Evolutionary conservation across 2,797 vertebrate species (phyloP), one percentile per base, ranked within the genome.

Genomic region (Trematomus bernacchii): DNA sequence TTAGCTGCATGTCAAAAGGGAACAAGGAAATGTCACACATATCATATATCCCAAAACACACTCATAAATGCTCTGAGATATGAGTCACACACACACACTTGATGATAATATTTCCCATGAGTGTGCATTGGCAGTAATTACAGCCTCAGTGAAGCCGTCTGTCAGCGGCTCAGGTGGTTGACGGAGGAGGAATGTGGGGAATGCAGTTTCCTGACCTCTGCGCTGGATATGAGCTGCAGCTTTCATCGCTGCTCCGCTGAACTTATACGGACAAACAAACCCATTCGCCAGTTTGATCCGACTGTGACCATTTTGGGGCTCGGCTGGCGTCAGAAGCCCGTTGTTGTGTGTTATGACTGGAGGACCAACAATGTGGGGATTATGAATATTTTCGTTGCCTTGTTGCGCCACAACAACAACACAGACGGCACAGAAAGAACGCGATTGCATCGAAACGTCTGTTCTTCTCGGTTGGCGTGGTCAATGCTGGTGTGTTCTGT

Each of bases 331-430:
- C 68, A 13, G 30, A 3, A 3, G 64, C 64, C 52, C 6, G 15
- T 33, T 33, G 10, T 33, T 59, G 76, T 72, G 80, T 92, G 85
- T 91, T 92, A 69, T 90, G 91, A 80, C 86, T 89, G 40, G 16
- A 0, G 21, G 6, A 69, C 46, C 57, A 58, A 75, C 80, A 54
- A 87, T 89, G 78, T 50, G 85, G 87, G 90, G 92, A 91, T 93
- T 92, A 92, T 10, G 74, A 89, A 87, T 75, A 87, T 83, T 84
- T 88, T 42, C 13, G 6, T 66, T 54, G 64, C 1, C 50, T 65
- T 1, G 51, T 11, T 63, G 66, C 66, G 60, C 55, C 78, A 83
- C 73, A 84, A 87, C 83, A 85, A 64, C 66, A 71, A 60, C 68
- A 59, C 71, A 85, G 85, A 79, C 79, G 21, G 44, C 21, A 14